Base-by-base conservation (phyloP, 2,113 vertebrate genomes). In the Aphyosemion australe region DNA sequence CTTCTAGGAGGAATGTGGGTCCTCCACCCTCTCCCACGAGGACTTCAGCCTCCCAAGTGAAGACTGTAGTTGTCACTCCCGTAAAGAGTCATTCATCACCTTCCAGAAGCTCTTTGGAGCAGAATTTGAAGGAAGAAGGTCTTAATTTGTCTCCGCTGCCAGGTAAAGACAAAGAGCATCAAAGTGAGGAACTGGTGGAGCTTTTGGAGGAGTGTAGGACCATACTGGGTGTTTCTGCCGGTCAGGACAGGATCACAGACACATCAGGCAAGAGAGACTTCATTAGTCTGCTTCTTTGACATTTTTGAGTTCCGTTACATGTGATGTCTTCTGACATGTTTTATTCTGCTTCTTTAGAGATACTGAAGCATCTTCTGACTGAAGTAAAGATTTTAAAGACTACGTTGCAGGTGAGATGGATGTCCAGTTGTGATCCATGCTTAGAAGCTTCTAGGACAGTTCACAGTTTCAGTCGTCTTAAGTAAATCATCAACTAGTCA, bases 301-400 rank as follows among this genome's bases (percentile, higher is more conserved):
- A 12, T 62, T 50, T n/a, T 58, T 39, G 16, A 32, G 59, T 75
- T 74, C 13, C 55, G 53, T 66, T 72, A 65, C 70, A 61, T 61
- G 31, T 41, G 41, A 57, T 61, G 59, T 66, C 52, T 37, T 65
- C 12, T 84, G 68, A 72, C 69, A 58, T 89, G 6, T 8, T 77
- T 46, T 63, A n/a, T 58, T 10, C 69, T 62, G 34, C 64, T 69
- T 52, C 65, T 19, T 74, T 60, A 93, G 93, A 90, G 76, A 74
- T 90, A 47, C 65, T 93, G 73, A 76, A 73, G 60, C 65, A 68
- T 75, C 83, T 93, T n/a, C 80, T 92, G 68, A 68, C 65, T 43
- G 91, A 93, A 61, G 73, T 92, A 74, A 88, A 67, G 61, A 85
- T 61, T 67, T 59, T 91, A 74, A 92, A 81, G 70, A 87, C 65